A percentile compares a stretch with the other conserved stretches of the same genome.
phyloP scores from a whole-genome alignment of 2,888 invertebrate species.

The Tetragnatha montana region DNA sequence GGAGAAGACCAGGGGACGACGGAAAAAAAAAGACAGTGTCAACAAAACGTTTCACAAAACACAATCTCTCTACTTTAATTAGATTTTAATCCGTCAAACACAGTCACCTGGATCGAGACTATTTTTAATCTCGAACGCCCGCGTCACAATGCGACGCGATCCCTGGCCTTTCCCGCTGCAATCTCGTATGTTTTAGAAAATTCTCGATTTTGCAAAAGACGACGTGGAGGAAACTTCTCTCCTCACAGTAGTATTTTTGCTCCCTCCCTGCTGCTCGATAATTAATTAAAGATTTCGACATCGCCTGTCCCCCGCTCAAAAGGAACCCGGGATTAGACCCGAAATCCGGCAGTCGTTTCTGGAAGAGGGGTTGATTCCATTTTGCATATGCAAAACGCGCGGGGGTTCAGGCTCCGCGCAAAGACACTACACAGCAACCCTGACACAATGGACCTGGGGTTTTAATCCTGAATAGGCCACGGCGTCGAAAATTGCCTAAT shows the following conservation, averaged over 20 bases:
- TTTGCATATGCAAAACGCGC: constrained; percentile 67
- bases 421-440: background rate
- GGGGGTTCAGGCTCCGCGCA: background rate
- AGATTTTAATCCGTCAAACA: constrained; percentile 67
- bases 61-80: constrained; percentile 52
- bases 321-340: constrained; percentile 50
- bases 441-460: constrained; percentile 42
- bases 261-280: constrained; percentile 39
- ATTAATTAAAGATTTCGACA: constrained; percentile 69
- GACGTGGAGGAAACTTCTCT: constrained; percentile 45
- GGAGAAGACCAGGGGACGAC: background rate
- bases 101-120: constrained; percentile 31
- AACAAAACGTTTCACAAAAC: constrained; percentile 53
- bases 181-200: constrained; percentile 12
- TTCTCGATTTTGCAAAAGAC: constrained; percentile 42
- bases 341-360: constrained; percentile 48
- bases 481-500: constrained; percentile 64
- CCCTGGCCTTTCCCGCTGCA: constrained; percentile 41
- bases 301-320: constrained; percentile 28
- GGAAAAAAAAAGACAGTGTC: constrained; percentile 45
- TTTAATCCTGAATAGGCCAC: constrained; percentile 62
- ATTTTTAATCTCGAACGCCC: constrained; percentile 60
- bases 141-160: constrained; percentile 35
- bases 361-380: constrained; percentile 49
- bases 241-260: constrained; percentile 51